phyloP scores from a whole-genome alignment of 2,888 invertebrate species.

The Amitus sp. region DNA sequence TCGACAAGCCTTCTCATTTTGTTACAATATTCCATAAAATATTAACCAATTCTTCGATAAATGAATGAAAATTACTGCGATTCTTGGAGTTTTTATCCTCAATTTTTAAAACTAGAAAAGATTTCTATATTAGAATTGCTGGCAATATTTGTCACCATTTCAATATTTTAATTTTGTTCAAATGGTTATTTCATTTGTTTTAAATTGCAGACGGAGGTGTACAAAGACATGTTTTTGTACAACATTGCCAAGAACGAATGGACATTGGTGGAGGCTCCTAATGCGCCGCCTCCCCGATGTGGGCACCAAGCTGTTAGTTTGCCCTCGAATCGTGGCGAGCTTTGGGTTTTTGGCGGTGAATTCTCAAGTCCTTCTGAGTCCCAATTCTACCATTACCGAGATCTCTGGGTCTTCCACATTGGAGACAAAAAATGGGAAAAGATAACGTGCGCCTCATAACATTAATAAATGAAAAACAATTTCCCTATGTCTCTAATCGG shows the following conservation, averaged over 20 bases:
- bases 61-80: too few species aligned
- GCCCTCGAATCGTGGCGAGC: constrained; percentile 77
- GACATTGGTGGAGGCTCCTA: constrained; percentile 82
- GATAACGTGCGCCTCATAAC: constrained; percentile 65
- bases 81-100: too few species aligned
- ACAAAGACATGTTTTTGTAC: constrained; percentile 86
- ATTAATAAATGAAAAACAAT: too few species aligned
- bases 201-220: constrained; percentile 78
- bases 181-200: too few species aligned
- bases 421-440: constrained; percentile 86
- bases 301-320: constrained; percentile 87
- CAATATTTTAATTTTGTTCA: too few species aligned
- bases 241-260: constrained; percentile 83
- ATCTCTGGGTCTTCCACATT: constrained; percentile 88
- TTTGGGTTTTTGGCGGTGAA: constrained; percentile 91
- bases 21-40: too few species aligned
- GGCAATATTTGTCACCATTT: too few species aligned
- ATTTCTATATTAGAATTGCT: too few species aligned
- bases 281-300: constrained; percentile 88
- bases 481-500: too few species aligned
- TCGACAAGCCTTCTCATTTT: too few species aligned
- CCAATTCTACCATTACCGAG: constrained; percentile 93
- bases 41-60: too few species aligned
- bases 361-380: constrained; percentile 89
- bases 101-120: too few species aligned